Percentiles rank a stretch among this genome's conserved stretches.
Conservation (phyloP, 2,113 vertebrate species). For the Pseudolaguvia tuberculata region DNA sequence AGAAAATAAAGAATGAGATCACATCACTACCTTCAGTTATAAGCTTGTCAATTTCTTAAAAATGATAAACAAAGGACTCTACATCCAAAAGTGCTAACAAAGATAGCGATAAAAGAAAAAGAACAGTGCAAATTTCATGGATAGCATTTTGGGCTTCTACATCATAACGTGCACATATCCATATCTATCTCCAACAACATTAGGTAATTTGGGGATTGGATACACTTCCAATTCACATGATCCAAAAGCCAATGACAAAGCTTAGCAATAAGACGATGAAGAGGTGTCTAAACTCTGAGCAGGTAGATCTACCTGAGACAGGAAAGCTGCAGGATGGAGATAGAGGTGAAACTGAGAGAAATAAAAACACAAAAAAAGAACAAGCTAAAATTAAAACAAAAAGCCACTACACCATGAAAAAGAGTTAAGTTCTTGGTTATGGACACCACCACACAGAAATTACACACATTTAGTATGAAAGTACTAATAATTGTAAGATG, state of each 20-base stretch:
- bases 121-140: not conserved
- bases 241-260: conserved; percentile 18
- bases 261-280: conserved; percentile 17
- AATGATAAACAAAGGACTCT: not conserved
- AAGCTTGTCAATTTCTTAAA: not conserved
- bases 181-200: conserved; percentile 28
- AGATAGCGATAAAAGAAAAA: not conserved
- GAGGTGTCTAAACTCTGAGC: conserved; percentile 36
- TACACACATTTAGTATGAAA: conserved; percentile 3
- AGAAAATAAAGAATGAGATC: conserved; percentile 30
- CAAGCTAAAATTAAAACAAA: conserved; percentile 51
- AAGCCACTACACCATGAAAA: conserved; percentile 35
- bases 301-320: conserved; percentile 58
- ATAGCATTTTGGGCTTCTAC: conserved; percentile 2
- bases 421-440: conserved; percentile 4
- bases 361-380: conserved; percentile 56
- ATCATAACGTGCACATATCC: not conserved
- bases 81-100: conserved; percentile 8
- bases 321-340: conserved; percentile 60
- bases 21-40: not conserved
- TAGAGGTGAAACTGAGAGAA: conserved; percentile 59
- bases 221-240: not conserved
- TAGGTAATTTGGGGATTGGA: not conserved
- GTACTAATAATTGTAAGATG: not conserved
- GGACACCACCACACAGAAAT: conserved; percentile 7